These are phyloP conservation scores for Pithys albifrons DNA, from an alignment of 2,113 vertebrate species.

Conservation along the genomic window DNA sequence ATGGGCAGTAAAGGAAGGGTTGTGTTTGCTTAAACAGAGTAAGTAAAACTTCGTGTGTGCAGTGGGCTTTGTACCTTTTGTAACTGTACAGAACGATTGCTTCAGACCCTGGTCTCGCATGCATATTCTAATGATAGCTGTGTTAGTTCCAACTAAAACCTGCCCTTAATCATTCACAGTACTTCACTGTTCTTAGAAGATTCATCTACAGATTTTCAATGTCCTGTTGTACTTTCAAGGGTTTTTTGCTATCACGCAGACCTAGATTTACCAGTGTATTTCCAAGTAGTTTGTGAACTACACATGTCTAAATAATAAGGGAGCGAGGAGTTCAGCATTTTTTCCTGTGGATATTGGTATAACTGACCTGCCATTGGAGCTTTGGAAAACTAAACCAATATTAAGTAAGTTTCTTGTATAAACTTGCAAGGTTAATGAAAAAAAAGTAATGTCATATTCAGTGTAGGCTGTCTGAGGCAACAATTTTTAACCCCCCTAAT, in stretches of 20 bases:
- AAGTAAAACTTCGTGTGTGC: accelerated
- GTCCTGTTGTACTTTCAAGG: not conserved
- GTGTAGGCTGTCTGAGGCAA: not conserved
- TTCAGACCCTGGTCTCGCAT: not conserved
- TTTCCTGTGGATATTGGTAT: not conserved
- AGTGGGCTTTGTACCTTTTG: accelerated
- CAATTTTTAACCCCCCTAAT: not conserved
- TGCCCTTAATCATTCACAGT: accelerated
- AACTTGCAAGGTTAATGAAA: not conserved
- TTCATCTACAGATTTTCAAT: accelerated
- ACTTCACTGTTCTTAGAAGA: accelerated
- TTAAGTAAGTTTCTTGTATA: not conserved
- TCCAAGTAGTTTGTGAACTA: not conserved
- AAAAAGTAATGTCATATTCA: not conserved
- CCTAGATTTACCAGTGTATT: not conserved
- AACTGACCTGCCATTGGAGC: not conserved
- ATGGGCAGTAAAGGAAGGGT: accelerated
- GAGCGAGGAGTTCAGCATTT: not conserved
- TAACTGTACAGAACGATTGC: accelerated
- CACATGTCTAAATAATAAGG: accelerated
- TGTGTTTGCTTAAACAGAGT: accelerated
- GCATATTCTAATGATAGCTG: accelerated
- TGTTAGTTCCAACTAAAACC: not conserved
- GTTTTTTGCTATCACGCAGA: accelerated
- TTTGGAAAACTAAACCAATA: not conserved